phyloP scores from a whole-genome alignment of 1,140 invertebrate genomes.

The Trichogramma pretiosum region DNA sequence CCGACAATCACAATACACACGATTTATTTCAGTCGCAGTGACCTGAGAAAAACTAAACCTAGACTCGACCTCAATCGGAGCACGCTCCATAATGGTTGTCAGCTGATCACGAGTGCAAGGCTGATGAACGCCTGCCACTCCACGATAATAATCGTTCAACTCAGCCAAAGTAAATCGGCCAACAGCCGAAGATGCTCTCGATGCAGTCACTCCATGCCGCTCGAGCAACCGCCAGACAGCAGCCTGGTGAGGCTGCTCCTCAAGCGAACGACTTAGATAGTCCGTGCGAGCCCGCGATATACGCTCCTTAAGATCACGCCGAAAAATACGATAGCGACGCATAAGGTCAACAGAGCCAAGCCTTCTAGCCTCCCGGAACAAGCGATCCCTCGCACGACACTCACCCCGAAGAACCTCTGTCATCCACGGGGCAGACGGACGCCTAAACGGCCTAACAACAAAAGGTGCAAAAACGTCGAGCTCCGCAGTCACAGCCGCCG shows the following conservation, averaged over 20 bases:
- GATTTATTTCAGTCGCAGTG: not conserved
- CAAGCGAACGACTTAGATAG: not conserved
- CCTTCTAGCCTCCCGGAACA: not conserved
- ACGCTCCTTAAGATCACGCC: not conserved
- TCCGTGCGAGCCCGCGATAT: not conserved
- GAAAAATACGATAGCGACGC: not conserved
- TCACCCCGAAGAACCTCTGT: not conserved
- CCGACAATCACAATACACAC: not conserved
- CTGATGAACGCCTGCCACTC: not conserved
- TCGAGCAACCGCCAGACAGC: not conserved
- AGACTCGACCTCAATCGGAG: not conserved
- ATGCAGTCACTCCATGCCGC: not conserved
- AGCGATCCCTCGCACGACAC: not conserved
- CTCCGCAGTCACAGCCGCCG: not conserved
- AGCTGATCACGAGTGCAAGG: not conserved
- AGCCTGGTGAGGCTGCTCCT: not conserved
- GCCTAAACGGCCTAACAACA: not conserved
- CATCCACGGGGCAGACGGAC: not conserved
- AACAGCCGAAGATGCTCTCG: not conserved
- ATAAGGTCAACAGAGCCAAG: not conserved
- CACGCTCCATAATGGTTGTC: not conserved
- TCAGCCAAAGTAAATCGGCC: not conserved
- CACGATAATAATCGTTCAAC: not conserved
- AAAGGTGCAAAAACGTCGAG: not conserved
- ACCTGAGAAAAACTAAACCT: not conserved